Percentiles rank a stretch among this genome's conserved stretches.
Conservation (phyloP, 2,797 vertebrate genomes). For the Danio albolineatus region DNA sequence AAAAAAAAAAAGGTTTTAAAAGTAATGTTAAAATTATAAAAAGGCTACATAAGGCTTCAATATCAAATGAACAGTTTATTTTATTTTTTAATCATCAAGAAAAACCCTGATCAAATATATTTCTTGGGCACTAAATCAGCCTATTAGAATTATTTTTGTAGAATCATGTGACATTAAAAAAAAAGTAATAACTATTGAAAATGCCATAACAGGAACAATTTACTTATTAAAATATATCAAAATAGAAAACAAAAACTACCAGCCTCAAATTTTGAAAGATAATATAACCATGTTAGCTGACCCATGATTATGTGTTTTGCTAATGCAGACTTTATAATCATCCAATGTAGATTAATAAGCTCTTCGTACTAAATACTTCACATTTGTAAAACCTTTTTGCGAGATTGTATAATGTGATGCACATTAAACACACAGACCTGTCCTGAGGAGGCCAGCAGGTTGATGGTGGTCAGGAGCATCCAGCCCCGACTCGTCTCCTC, state of each 20-base stretch:
- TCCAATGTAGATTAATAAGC: too few relatives aligned
- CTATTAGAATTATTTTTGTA: background rate
- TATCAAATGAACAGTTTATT: too few relatives aligned
- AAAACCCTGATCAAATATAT: background rate
- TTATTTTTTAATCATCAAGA: too few relatives aligned
- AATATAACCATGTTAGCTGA: too few relatives aligned
- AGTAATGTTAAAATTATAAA: too few relatives aligned
- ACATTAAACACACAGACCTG: slow-evolving; percentile 82
- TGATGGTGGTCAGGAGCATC: slow-evolving; percentile 99
- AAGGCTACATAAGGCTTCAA: too few relatives aligned
- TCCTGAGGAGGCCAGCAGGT: slow-evolving; percentile 96
- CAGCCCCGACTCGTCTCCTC: slow-evolving; percentile 98
- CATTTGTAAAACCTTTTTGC: background rate
- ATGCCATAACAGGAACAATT: background rate
- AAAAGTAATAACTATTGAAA: background rate
- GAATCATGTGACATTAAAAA: background rate
- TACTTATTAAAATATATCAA: background rate
- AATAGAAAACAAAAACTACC: background rate
- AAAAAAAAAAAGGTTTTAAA: too few relatives aligned
- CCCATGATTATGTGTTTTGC: too few relatives aligned
- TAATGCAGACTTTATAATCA: too few relatives aligned
- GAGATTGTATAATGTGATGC: background rate
- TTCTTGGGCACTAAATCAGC: background rate
- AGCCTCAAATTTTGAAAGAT: too few relatives aligned
- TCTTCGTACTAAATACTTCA: too few relatives aligned